phyloP scores from a whole-genome alignment of 2,113 vertebrate genomes.

The Eupsittula cactorum region DNA sequence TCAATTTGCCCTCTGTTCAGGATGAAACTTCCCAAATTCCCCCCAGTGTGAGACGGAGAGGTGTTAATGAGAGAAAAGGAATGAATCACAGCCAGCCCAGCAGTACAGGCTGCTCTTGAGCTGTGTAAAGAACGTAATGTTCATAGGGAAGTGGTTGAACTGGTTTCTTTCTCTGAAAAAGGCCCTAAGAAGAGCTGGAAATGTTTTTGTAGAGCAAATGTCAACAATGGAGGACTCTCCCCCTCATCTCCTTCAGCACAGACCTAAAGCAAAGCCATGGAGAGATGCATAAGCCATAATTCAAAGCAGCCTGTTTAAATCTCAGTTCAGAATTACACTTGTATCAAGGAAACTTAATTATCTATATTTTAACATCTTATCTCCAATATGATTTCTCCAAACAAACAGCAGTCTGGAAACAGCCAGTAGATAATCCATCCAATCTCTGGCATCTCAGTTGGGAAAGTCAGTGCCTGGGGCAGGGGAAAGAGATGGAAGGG shows the following conservation, averaged over 20 bases:
- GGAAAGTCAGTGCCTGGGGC: not conserved
- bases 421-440: slow-evolving; percentile 30
- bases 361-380: slow-evolving; percentile 59
- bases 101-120: not conserved
- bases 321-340: slow-evolving; percentile 33
- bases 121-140: not conserved
- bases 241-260: not conserved
- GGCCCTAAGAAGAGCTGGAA: slow-evolving; percentile 50
- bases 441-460: not conserved
- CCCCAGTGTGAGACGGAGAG: not conserved
- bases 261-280: not conserved
- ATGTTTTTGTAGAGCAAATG: slow-evolving; percentile 60
- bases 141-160: slow-evolving; percentile 49
- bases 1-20: not conserved
- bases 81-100: slow-evolving; percentile 3
- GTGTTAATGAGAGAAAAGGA: slow-evolving; percentile 46
- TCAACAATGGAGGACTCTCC: slow-evolving; percentile 48
- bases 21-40: not conserved
- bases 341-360: slow-evolving; percentile 47
- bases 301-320: slow-evolving; percentile 50
- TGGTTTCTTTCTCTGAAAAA: slow-evolving; percentile 58
- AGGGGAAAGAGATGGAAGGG: not conserved
- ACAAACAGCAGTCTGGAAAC: slow-evolving; percentile 55
- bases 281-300: not conserved
- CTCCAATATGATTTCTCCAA: slow-evolving; percentile 53